Conservation (phyloP, 2,113 vertebrate genomes). For the Brienomyrus brachyistius region DNA sequence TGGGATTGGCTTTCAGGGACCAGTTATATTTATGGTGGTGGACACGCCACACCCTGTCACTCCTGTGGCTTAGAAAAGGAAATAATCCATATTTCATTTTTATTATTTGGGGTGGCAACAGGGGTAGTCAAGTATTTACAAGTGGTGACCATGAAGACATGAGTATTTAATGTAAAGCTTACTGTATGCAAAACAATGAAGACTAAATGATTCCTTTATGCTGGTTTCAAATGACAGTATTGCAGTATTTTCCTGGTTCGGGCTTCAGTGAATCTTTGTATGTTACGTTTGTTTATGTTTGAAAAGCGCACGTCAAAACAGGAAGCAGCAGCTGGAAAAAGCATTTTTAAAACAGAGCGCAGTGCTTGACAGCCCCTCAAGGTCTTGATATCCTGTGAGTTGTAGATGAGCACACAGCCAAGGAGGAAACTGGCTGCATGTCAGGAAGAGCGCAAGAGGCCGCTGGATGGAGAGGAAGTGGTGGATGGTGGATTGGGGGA, state of each 20-base stretch:
- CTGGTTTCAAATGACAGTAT: background rate
- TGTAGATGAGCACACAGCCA: background rate
- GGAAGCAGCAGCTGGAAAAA: constrained; percentile 39
- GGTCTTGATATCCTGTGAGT: constrained; percentile 37
- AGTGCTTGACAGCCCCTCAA: constrained; percentile 25
- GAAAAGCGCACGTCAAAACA: constrained; percentile 32
- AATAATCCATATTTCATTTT: background rate
- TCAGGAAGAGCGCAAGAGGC: constrained; percentile 12
- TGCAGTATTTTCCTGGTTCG: background rate
- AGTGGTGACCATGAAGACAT: background rate
- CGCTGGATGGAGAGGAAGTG: background rate
- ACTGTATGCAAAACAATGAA: background rate
- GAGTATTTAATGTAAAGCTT: background rate
- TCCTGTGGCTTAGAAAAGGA: background rate
- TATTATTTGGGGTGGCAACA: background rate
- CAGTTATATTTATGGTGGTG: background rate
- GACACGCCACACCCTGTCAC: background rate
- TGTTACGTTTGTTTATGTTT: background rate
- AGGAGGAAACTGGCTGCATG: background rate
- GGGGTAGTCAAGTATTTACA: background rate
- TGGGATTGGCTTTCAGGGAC: background rate
- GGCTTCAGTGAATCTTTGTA: background rate
- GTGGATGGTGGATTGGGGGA: background rate
- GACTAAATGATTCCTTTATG: background rate
- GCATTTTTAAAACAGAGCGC: constrained; percentile 39